These are phyloP conservation scores for Daktulosphaira vitifoliae DNA, from an alignment of 1,140 invertebrate species.

Conservation along the genomic window DNA sequence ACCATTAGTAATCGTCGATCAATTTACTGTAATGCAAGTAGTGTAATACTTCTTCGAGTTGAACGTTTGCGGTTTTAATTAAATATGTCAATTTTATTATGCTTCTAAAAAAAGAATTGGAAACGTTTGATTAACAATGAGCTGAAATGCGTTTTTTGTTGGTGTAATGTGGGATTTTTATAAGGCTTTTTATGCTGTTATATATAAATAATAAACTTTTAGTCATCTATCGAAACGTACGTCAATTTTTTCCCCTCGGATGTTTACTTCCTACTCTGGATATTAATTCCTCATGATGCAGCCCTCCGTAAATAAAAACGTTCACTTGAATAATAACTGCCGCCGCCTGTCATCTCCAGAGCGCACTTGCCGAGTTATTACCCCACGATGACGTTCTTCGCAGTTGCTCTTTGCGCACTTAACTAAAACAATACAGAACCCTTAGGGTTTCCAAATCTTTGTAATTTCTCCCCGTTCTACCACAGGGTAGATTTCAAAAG, in stretches of 20 bases:
- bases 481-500: background rate
- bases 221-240: background rate
- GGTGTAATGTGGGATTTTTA: no score
- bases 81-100: no score
- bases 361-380: slow-evolving; percentile 19
- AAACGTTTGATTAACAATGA: no score
- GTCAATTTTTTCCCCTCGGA: no score
- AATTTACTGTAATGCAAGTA: no score
- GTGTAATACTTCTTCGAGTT: no score
- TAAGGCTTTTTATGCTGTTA: no score
- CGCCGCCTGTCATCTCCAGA: slow-evolving; percentile 16
- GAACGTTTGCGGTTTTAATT: no score
- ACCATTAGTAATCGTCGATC: no score
- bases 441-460: slow-evolving; percentile 15
- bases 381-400: slow-evolving; percentile 1
- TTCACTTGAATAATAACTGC: slow-evolving; percentile 25
- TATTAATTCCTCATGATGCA: background rate
- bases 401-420: background rate
- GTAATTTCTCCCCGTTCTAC: no score
- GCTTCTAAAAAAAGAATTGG: no score
- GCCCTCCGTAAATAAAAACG: slow-evolving; percentile 10
- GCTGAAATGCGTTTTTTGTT: no score
- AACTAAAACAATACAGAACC: slow-evolving; percentile 8
- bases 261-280: background rate
- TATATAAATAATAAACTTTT: slow-evolving; percentile 8